Percentiles rank a stretch among this genome's conserved stretches.
These are phyloP conservation scores for Carterocephalus palaemon DNA, from an alignment of 2,888 invertebrate species.

Conservation along the genomic window DNA sequence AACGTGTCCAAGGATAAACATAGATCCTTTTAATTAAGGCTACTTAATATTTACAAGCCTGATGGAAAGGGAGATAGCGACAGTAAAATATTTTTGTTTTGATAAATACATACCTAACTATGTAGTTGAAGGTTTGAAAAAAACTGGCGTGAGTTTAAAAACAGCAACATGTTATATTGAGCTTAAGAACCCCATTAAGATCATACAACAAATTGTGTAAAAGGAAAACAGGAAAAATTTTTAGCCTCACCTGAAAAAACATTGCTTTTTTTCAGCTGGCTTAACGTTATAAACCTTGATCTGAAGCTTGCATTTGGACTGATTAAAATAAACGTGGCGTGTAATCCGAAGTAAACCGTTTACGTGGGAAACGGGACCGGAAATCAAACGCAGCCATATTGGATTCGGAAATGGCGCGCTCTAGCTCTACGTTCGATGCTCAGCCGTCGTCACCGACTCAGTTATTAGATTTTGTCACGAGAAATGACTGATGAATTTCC, in stretches of 20 bases:
- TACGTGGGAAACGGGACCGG: constrained; percentile 61
- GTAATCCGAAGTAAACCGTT: constrained; percentile 66
- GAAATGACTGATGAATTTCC: constrained; percentile 34
- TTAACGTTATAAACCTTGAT: constrained; percentile 9
- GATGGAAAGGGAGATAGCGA: too few species aligned
- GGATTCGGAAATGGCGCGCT: constrained; percentile 68
- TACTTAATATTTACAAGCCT: too few species aligned
- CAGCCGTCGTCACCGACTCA: constrained; percentile 13
- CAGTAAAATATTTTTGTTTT: too few species aligned
- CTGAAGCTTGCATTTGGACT: constrained; percentile 33
- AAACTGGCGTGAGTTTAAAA: too few species aligned
- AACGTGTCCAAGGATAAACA: too few species aligned
- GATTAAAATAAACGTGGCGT: constrained; percentile 65
- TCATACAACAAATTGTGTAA: neutral
- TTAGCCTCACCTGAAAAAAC: constrained; percentile 2
- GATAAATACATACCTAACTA: too few species aligned
- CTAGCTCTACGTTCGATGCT: constrained; percentile 40
- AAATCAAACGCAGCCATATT: constrained; percentile 75
- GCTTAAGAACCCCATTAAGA: too few species aligned
- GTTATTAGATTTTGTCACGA: constrained; percentile 39
- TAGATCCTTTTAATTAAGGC: too few species aligned
- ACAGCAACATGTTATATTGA: too few species aligned
- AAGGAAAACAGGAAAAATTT: neutral
- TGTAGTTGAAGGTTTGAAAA: too few species aligned
- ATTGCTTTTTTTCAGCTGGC: constrained; percentile 5